Evolutionary conservation across 2,113 vertebrate species (phyloP).

Genomic region (Lampris megalopsis): DNA sequence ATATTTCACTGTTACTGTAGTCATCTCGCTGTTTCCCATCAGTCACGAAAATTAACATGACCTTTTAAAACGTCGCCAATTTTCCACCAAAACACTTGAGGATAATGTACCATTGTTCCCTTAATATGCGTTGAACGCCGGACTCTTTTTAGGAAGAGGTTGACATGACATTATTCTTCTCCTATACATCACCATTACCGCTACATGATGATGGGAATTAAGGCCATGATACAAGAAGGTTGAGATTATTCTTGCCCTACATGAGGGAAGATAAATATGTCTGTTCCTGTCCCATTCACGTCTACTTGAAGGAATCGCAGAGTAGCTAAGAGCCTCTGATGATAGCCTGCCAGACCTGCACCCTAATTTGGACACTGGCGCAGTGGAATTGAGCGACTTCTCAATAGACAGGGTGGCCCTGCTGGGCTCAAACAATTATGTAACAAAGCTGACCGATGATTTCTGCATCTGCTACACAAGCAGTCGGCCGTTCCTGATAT

Average conservation of each 20-base stretch:
- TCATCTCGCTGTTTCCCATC: constrained; percentile 12
- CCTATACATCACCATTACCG: not conserved
- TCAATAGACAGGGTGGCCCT: constrained; percentile 57
- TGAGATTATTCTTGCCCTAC: constrained; percentile 41
- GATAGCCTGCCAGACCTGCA: constrained; percentile 64
- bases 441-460: constrained; percentile 70
- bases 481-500: constrained; percentile 60
- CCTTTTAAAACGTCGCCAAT: constrained; percentile 36
- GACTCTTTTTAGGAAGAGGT: not conserved
- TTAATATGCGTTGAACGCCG: too few relatives aligned
- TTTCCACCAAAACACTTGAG: constrained; percentile 7
- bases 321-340: constrained; percentile 61
- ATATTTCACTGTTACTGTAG: not conserved
- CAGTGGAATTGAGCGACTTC: constrained; percentile 59
- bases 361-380: constrained; percentile 72
- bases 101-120: too few relatives aligned
- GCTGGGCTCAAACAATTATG: constrained; percentile 69
- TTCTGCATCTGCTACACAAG: constrained; percentile 59
- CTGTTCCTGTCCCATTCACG: constrained; percentile 32
- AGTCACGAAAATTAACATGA: constrained; percentile 28
- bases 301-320: constrained; percentile 49
- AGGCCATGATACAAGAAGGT: not conserved
- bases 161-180: not conserved
- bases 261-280: constrained; percentile 45
- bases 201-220: constrained; percentile 58